A percentile compares a stretch with the other conserved stretches of the same genome.
Conservation (phyloP, 2,113 vertebrate genomes). For the Gobio gobio region DNA sequence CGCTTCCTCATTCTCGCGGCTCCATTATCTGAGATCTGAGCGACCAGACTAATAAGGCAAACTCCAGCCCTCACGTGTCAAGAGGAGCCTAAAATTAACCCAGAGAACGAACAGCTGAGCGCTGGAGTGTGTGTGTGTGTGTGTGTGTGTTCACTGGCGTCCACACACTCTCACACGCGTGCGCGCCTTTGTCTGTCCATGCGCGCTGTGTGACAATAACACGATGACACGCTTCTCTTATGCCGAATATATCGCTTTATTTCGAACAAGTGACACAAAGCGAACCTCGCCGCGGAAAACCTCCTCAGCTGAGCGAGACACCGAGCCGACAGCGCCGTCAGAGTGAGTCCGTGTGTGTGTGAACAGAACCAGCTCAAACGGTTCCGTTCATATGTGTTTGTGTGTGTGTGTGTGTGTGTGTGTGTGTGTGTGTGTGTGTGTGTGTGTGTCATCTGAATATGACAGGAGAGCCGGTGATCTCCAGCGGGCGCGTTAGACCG, state of each 20-base stretch:
- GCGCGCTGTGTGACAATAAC: constrained; percentile 32
- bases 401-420: no score
- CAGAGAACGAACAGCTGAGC: constrained; percentile 52
- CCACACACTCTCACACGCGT: neutral
- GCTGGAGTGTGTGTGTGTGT: neutral
- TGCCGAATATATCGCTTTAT: constrained; percentile 89
- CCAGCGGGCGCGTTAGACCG: no score
- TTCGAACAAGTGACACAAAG: constrained; percentile 78
- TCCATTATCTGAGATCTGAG: neutral
- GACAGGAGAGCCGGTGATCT: neutral
- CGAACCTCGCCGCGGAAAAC: constrained; percentile 34
- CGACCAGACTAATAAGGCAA: constrained; percentile 86
- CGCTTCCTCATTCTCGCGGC: neutral
- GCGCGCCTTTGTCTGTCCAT: constrained; percentile 23
- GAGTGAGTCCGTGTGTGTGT: constrained; percentile 80
- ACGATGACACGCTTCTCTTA: constrained; percentile 92
- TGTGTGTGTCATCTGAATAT: neutral
- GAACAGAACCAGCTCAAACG: neutral
- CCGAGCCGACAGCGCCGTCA: constrained; percentile 69
- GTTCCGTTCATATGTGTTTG: neutral
- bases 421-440: no score
- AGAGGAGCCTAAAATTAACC: constrained; percentile 85
- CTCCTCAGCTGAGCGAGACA: constrained; percentile 60
- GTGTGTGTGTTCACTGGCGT: neutral
- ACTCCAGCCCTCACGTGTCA: constrained; percentile 74